Percentiles rank a stretch among this genome's conserved stretches.
These are phyloP conservation scores for Hyla sarda DNA, from an alignment of 2,113 vertebrate species.

Conservation along the genomic window DNA sequence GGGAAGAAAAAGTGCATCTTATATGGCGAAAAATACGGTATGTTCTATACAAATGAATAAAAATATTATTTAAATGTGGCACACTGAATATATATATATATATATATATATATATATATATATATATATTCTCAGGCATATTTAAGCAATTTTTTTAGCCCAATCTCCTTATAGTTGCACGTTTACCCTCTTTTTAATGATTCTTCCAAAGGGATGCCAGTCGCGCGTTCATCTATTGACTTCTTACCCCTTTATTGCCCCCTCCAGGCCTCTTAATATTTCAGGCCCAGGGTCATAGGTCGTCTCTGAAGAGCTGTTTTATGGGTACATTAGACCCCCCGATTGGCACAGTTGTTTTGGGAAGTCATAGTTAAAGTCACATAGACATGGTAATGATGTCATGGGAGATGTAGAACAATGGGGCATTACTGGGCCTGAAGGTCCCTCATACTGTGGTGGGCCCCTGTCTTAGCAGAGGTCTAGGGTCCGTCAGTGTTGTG, in stretches of 20 bases:
- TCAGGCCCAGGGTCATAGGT: not conserved
- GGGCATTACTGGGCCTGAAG: too few relatives aligned
- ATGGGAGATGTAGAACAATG: not conserved
- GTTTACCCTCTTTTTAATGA: not conserved
- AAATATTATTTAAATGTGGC: too few relatives aligned
- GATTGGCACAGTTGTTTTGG: not conserved
- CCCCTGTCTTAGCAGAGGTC: not conserved
- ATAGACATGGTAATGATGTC: not conserved
- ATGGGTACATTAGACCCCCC: not conserved
- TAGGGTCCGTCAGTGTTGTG: not conserved
- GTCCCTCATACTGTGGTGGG: not conserved
- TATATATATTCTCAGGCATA: not conserved
- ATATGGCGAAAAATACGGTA: too few relatives aligned
- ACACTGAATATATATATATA: too few relatives aligned
- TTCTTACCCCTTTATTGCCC: not conserved
- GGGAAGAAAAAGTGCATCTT: too few relatives aligned
- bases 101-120: too few relatives aligned
- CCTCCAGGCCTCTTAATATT: not conserved
- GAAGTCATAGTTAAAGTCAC: not conserved
- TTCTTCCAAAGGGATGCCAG: not conserved
- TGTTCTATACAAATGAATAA: too few relatives aligned
- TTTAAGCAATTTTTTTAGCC: not conserved
- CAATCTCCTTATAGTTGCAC: not conserved
- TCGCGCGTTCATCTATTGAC: not conserved
- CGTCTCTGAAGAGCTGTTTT: not conserved